Conservation (phyloP, 2,888 invertebrate species). For the Mythimna loreyi region DNA sequence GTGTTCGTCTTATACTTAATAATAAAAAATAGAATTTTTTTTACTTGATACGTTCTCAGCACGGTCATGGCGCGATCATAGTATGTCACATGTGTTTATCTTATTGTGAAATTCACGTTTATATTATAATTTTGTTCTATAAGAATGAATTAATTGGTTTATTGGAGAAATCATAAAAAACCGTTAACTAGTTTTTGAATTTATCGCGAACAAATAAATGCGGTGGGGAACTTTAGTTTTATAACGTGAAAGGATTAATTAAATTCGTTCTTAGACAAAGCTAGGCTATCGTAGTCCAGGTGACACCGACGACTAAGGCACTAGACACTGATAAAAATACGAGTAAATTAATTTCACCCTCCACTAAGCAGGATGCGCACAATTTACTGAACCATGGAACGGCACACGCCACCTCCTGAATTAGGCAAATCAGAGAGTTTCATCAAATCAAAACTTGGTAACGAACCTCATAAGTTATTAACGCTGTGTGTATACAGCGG, state of each 20-base stretch:
- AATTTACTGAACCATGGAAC: constrained; percentile 46
- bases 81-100: too few relatives aligned
- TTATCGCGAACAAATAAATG: too few relatives aligned
- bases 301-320: constrained; percentile 4
- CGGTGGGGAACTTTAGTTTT: too few relatives aligned
- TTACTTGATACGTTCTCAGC: too few relatives aligned
- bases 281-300: not conserved
- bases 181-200: too few relatives aligned
- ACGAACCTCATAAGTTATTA: constrained; percentile 71
- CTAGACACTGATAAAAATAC: constrained; percentile 24
- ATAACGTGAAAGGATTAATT: not conserved
- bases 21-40: too few relatives aligned
- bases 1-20: too few relatives aligned
- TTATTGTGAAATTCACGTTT: not conserved
- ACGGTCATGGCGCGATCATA: too few relatives aligned
- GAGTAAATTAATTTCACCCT: constrained; percentile 49
- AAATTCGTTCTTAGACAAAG: not conserved
- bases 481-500: constrained; percentile 53
- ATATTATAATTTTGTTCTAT: not conserved
- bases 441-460: constrained; percentile 71
- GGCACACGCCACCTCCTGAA: constrained; percentile 55
- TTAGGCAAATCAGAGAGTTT: constrained; percentile 64
- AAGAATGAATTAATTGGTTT: too few relatives aligned
- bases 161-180: too few relatives aligned
- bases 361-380: constrained; percentile 54